These are phyloP conservation scores for Panzeria rudis DNA, from an alignment of 2,888 invertebrate genomes.

Conservation along the genomic window DNA sequence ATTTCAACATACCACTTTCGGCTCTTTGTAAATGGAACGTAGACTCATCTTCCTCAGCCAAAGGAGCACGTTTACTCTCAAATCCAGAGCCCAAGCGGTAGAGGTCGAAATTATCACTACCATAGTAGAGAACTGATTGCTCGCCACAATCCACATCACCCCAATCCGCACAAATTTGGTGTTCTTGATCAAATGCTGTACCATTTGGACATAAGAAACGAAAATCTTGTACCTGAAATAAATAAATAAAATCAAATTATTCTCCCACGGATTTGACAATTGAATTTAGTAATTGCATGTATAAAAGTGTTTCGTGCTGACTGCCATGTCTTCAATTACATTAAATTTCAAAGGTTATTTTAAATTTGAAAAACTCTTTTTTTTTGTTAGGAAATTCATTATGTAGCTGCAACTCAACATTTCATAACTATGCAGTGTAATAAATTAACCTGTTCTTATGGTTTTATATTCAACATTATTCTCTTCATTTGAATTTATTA, in stretches of 20 bases:
- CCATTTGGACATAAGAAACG: constrained; percentile 95
- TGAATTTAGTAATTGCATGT: constrained; percentile 41
- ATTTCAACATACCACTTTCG: constrained; percentile 85
- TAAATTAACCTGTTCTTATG: constrained; percentile 66
- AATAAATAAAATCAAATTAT: constrained; percentile 60
- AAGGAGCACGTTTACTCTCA: constrained; percentile 87
- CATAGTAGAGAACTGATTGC: constrained; percentile 90
- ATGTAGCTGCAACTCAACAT: constrained; percentile 30
- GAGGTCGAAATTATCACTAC: constrained; percentile 93
- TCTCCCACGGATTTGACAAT: constrained; percentile 63
- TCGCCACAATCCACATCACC: constrained; percentile 95
- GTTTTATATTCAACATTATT: constrained; percentile 25
- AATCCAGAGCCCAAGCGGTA: constrained; percentile 91
- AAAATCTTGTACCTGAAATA: constrained; percentile 88
- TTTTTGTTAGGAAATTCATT: constrained; percentile 35
- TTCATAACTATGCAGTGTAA: constrained; percentile 33
- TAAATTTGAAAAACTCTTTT: constrained; percentile 43
- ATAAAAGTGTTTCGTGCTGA: not conserved
- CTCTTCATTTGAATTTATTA: constrained; percentile 63
- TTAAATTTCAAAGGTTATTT: constrained; percentile 68
- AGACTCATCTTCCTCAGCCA: constrained; percentile 87
- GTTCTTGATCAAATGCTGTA: constrained; percentile 95
- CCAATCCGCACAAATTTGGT: constrained; percentile 96
- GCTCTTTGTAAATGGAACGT: constrained; percentile 90
- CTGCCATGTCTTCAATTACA: constrained; percentile 10